A percentile compares a stretch with the other conserved stretches of the same genome.
phyloP scores from a whole-genome alignment of 2,888 invertebrate species.

The Achlya flavicornis region DNA sequence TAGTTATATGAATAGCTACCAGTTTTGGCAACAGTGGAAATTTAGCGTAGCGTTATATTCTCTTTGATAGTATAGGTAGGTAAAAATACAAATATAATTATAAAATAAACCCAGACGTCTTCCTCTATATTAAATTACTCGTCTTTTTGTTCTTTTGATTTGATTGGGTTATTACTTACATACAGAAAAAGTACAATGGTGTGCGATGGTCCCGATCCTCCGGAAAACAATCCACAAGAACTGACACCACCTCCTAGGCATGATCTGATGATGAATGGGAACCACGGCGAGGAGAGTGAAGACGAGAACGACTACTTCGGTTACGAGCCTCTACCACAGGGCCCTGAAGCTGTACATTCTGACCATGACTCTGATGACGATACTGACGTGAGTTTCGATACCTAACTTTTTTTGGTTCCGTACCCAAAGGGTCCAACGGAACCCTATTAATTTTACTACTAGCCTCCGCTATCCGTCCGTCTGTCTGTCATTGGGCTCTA shows the following conservation, averaged over 20 bases:
- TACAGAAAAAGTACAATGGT: slow-evolving; percentile 53
- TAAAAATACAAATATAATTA: too few species aligned
- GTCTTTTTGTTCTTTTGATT: too few species aligned
- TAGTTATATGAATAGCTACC: too few species aligned
- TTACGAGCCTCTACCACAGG: slow-evolving; percentile 81
- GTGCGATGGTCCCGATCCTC: slow-evolving; percentile 77
- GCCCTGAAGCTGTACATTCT: slow-evolving; percentile 60
- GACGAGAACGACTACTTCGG: slow-evolving; percentile 80
- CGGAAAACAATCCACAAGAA: slow-evolving; percentile 71
- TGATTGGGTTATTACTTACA: too few species aligned
- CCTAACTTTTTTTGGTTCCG: not conserved
- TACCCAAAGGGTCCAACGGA: not conserved
- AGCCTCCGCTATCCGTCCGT: too few species aligned
- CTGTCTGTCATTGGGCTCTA: too few species aligned
- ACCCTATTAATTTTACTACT: too few species aligned
- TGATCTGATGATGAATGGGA: slow-evolving; percentile 62
- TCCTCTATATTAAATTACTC: too few species aligned
- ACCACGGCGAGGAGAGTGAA: slow-evolving; percentile 76
- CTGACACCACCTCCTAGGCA: slow-evolving; percentile 69
- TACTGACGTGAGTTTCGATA: slow-evolving; percentile 42
- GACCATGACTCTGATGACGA: slow-evolving; percentile 66
- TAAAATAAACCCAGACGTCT: too few species aligned
- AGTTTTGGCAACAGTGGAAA: too few species aligned
- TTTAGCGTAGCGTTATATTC: too few species aligned
- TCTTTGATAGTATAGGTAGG: too few species aligned